Evolutionary conservation across 2,888 invertebrate genomes (phyloP), one percentile per base, ranked within the genome.

Genomic region (Trypoxylon attenuatum): DNA sequence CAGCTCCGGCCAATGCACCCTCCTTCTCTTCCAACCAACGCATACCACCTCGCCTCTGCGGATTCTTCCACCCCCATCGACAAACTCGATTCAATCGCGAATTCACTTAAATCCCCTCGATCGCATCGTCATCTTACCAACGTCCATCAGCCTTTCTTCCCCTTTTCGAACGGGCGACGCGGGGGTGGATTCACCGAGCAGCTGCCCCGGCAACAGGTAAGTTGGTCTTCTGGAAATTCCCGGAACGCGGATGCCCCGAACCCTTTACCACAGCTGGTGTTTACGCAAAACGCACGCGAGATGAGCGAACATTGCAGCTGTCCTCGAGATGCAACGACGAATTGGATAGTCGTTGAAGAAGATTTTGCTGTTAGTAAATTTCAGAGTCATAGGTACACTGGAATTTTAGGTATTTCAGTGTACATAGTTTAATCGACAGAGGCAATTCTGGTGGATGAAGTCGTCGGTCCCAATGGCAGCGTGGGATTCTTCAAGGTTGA

Each of bases 191-290:
- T 51, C 38, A 29, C 16, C 33, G 21, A 59, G 45, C 80, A 80
- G 82, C 81, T 80, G 80, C 74, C 55, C 56, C 60, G 54, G 76
- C 73, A 76, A 72, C 74, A 80, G 79, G 77, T 81, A 73, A 74
- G 76, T 73, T n/a, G n/a, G 67, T 75, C 68, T 78, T 72, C 61
- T 47, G 47, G 43, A 56, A 56, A 25, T 38, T 19, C 13, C 38
- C 43, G 39, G 13, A 55, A 54, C 22, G 21, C 27, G 29, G 16
- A 25, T 21, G 49, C 52, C 55, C 51, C 29, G 10, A 39, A 22
- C 41, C 49, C 55, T 33, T 60, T 57, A 58, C 72, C 10, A 13
- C 33, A 78, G 71, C 77, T 75, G 81, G 77, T 81, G 74, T 82
- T 82, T 82, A 71, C 79, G 81, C 62, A 81, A 81, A 80, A 80